Evolutionary conservation across 2,888 invertebrate genomes (phyloP).

Genomic region (Hipparchia sbordonii): DNA sequence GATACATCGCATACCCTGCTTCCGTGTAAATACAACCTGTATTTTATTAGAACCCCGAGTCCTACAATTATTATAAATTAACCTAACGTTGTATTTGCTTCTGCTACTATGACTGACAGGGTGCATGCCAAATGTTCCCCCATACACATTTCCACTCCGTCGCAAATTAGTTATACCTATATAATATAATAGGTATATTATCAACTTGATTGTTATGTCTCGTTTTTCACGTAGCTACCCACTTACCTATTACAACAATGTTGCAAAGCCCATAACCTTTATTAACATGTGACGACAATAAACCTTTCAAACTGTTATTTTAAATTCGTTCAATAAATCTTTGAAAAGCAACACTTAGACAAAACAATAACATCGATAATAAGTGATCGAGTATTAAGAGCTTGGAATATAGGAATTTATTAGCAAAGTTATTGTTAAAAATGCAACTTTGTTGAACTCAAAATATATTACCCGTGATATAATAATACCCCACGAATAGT

Average conservation of each 20-base stretch:
- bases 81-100: too few relatives aligned
- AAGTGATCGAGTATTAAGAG: conserved; percentile 8
- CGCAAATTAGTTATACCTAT: too few relatives aligned
- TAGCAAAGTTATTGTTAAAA: background rate
- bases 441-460: background rate
- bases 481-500: background rate
- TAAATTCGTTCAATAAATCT: background rate
- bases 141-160: too few relatives aligned
- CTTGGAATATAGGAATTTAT: background rate
- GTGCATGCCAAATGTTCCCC: too few relatives aligned
- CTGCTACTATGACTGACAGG: too few relatives aligned
- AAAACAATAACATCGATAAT: conserved; percentile 12
- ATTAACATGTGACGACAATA: conserved; percentile 6
- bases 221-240: background rate
- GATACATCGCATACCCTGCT: too few relatives aligned
- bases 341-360: background rate
- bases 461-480: too few relatives aligned
- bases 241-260: conserved; percentile 6
- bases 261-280: conserved; percentile 12
- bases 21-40: too few relatives aligned
- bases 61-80: too few relatives aligned
- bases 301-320: conserved; percentile 11
- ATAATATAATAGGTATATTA: too few relatives aligned
- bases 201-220: background rate
- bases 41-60: too few relatives aligned